Percentiles rank a stretch among this genome's conserved stretches.
phyloP scores from a whole-genome alignment of 2,888 invertebrate species.

The Ptychoptera contaminata region DNA sequence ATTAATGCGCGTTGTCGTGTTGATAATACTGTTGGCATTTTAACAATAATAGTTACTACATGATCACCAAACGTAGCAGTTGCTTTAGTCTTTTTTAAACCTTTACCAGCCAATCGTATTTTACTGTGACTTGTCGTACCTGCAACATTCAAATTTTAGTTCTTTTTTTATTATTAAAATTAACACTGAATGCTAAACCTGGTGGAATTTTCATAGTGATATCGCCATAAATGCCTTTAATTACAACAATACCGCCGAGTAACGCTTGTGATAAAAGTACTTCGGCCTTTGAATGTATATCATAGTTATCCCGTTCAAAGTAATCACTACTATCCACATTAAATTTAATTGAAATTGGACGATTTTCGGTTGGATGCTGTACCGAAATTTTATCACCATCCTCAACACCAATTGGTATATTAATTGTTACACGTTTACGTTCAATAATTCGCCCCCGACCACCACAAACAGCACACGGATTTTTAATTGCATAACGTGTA shows the following conservation, averaged over 20 bases:
- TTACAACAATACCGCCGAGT: conserved; percentile 20
- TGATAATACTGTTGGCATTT: conserved; percentile 21
- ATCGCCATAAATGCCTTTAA: conserved; percentile 22
- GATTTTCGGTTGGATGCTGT: conserved; percentile 21
- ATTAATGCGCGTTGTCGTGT: conserved; percentile 24
- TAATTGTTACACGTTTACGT: conserved; percentile 16
- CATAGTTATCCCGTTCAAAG: conserved; percentile 21
- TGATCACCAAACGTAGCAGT: conserved; percentile 20
- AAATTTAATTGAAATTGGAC: conserved; percentile 18
- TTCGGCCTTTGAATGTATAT: conserved; percentile 20
- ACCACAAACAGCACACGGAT: conserved; percentile 19
- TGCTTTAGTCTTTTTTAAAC: conserved; percentile 14
- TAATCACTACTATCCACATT: conserved; percentile 19
- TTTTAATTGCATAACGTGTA: conserved; percentile 16
- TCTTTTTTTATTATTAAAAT: too few species aligned
- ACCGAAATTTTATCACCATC: conserved; percentile 20
- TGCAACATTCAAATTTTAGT: background rate
- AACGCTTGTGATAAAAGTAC: conserved; percentile 23
- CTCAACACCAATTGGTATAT: conserved; percentile 20
- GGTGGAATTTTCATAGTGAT: conserved; percentile 20
- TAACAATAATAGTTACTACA: conserved; percentile 22
- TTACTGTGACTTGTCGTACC: conserved; percentile 22
- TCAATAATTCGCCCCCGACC: conserved; percentile 20
- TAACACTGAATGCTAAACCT: conserved; percentile 8
- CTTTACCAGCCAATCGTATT: conserved; percentile 19